Evolutionary conservation across 2,797 vertebrate species (phyloP).

Genomic region (Phalloptychus januarius): DNA sequence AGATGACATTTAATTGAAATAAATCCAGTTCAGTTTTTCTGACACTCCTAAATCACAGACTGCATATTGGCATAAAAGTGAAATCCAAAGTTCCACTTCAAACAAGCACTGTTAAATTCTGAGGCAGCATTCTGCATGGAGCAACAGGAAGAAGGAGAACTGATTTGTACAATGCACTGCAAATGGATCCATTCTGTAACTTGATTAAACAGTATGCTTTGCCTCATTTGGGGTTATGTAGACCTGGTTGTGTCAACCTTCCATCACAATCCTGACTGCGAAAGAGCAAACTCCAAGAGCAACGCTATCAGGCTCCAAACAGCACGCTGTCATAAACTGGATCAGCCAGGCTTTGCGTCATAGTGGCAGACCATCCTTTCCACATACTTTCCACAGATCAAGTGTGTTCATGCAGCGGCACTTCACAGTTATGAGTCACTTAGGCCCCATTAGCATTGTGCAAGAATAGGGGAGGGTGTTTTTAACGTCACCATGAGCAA

Average conservation of each 20-base stretch:
- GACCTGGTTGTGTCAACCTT: background rate
- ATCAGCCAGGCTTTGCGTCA: slow-evolving; percentile 17
- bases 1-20: background rate
- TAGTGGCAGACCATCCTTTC: background rate
- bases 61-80: background rate
- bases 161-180: background rate
- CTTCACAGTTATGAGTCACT: slow-evolving; percentile 48
- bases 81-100: background rate
- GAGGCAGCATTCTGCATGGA: background rate
- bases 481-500: slow-evolving; percentile 25
- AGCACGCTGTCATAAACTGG: slow-evolving; percentile 14
- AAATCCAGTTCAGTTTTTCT: background rate
- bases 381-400: slow-evolving; percentile 27
- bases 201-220: background rate
- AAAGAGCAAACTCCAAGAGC: slow-evolving; percentile 12
- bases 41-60: background rate
- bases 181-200: background rate
- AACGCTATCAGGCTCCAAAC: background rate
- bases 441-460: background rate
- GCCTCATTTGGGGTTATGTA: background rate
- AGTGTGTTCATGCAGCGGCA: slow-evolving; percentile 33
- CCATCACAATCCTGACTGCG: background rate
- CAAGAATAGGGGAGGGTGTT: slow-evolving; percentile 17
- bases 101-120: background rate
- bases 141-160: background rate